Base-by-base conservation (phyloP, 2,888 invertebrate genomes). In the Drosophila greeni region DNA sequence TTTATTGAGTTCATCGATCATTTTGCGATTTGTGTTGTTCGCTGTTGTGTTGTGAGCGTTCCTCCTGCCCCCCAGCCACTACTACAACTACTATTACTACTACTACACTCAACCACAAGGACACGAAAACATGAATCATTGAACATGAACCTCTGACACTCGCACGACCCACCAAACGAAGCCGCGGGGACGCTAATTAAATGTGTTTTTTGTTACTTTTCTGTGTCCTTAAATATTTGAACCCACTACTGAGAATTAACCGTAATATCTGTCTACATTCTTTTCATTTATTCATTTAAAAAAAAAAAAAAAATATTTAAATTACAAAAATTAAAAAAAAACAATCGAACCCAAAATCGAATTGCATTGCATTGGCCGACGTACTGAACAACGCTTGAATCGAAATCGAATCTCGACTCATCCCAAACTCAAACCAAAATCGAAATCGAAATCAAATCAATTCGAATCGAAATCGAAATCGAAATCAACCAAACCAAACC, bases 231-330 rank as follows among this genome's bases (percentile, higher is more conserved):
- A 43, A 42, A 52, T 37, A 62, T 47, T 48, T 45, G 45, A 68
- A 43, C 43, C 61, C 54, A 66, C 65, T 47, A 67, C 23, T 33
- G 60, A 69, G 73, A 73, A 78, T 77, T 81, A 78, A 77, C 39
- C 78, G 66, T 70, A 68, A 61, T 74, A 70, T 69, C 40, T 54
- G 71, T 82, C 58, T 81, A 64, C 71, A 76, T 78, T 83, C 72
- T 76, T 75, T 76, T 72, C 74, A 74, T 76, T 75, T 67, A 53
- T 65, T 58, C 29, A 31, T 45, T 48, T 20, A 6, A 37, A 18
- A 37, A 18, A 18, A 37, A 37, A 37, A 18, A 37, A 18, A 18
- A 37, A 37, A 7, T 45, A 53, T 52, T 45, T 42, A 36, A 55
- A 58, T 54, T 31, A 33, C 52, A 42, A 71, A 69, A 59, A 9